Percentiles rank a stretch among this genome's conserved stretches.
phyloP scores from a whole-genome alignment of 2,113 vertebrate species.

The Macrotis lagotis region DNA sequence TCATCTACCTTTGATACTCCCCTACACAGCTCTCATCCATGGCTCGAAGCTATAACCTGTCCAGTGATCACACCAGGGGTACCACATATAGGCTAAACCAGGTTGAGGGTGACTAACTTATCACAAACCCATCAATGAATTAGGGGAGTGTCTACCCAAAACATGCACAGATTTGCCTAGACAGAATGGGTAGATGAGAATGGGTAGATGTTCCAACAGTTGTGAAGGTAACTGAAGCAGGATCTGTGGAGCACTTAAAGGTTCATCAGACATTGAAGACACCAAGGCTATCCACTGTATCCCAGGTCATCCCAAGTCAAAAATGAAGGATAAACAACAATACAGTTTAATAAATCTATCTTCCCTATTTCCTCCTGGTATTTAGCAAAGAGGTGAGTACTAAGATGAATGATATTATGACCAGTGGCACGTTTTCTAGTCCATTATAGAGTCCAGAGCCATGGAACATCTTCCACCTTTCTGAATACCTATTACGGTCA shows the following conservation, averaged over 20 bases:
- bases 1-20: neutral
- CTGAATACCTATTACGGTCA: neutral
- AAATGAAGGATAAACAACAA: neutral
- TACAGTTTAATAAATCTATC: neutral
- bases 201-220: neutral
- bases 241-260: neutral
- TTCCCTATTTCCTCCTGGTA: neutral
- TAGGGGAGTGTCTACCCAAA: neutral
- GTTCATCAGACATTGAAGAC: neutral
- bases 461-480: accelerated
- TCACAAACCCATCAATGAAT: neutral
- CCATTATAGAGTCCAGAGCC: neutral
- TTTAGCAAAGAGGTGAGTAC: neutral
- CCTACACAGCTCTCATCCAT: neutral
- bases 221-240: neutral
- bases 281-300: neutral
- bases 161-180: neutral
- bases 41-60: neutral
- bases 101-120: neutral
- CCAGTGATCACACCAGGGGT: too few relatives aligned
- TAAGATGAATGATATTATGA: neutral
- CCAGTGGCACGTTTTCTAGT: neutral
- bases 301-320: neutral
- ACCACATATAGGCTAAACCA: neutral
- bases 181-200: neutral